These are phyloP conservation scores for Drosophila lowei DNA, from an alignment of 1,140 invertebrate species.

Conservation along the genomic window DNA sequence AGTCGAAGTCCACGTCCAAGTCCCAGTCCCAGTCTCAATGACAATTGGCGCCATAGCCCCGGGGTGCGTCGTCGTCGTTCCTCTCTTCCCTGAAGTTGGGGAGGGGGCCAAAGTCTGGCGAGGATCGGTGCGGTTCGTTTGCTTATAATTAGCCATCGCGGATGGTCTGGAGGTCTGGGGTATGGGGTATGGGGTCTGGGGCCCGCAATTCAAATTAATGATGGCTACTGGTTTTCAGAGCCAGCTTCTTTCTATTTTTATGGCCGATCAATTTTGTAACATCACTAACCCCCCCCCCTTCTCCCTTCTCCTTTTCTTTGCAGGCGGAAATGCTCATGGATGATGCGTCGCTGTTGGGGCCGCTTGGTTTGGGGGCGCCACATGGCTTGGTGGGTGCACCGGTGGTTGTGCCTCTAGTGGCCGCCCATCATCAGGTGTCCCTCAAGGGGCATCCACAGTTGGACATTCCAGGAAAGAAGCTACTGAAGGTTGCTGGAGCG, in stretches of 20 bases:
- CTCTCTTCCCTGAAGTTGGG: neutral
- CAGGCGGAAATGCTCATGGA: conserved; percentile 74
- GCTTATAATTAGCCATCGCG: conserved; percentile 77
- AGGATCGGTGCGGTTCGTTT: conserved; percentile 58
- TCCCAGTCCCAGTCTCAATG: conserved; percentile 50
- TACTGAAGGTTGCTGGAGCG: conserved; percentile 37
- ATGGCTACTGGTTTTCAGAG: conserved; percentile 67
- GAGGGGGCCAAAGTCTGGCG: conserved; percentile 7
- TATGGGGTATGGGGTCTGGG: too few relatives aligned
- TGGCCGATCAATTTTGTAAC: conserved; percentile 69
- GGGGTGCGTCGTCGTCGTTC: conserved; percentile 41
- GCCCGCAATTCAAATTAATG: conserved; percentile 75
- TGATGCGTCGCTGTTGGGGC: conserved; percentile 51
- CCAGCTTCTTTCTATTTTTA: conserved; percentile 66
- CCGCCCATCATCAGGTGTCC: conserved; percentile 61
- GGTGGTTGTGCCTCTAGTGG: conserved; percentile 43
- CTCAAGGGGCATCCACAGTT: conserved; percentile 83
- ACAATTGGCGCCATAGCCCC: conserved; percentile 79
- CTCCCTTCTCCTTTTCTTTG: conserved; percentile 12
- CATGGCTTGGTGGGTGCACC: conserved; percentile 45
- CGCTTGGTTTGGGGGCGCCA: conserved; percentile 42
- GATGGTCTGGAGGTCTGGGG: neutral
- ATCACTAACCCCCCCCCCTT: neutral
- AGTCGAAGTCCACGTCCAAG: neutral
- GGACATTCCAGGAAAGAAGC: conserved; percentile 84